Conservation (phyloP, 2,113 vertebrate genomes). For the Saguinus imperator region DNA sequence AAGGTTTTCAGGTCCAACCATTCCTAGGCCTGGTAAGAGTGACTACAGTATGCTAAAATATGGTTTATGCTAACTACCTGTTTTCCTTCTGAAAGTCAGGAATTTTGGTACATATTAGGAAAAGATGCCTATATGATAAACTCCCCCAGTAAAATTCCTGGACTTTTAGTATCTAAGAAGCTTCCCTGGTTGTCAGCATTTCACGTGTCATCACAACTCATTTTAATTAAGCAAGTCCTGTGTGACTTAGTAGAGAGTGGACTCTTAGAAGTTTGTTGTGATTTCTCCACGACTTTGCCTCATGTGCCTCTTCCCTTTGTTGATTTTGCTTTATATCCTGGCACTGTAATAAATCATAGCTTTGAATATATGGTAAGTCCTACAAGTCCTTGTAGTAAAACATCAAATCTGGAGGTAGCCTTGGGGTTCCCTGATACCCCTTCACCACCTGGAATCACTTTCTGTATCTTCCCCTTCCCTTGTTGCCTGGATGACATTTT, state of each 20-base stretch:
- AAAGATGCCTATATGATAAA: neutral
- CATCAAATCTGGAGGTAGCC: neutral
- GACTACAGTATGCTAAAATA: neutral
- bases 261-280: neutral
- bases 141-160: neutral
- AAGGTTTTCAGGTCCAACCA: neutral
- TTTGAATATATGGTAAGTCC: neutral
- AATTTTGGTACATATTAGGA: neutral
- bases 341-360: neutral
- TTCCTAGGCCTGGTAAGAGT: neutral
- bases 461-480: neutral
- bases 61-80: neutral
- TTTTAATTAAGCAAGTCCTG: neutral
- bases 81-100: neutral
- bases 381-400: neutral
- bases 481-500: neutral
- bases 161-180: neutral
- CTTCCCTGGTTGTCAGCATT: neutral
- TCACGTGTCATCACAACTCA: neutral
- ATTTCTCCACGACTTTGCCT: neutral
- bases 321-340: neutral
- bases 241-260: neutral
- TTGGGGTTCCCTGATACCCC: accelerated
- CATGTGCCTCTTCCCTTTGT: neutral
- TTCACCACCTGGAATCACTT: neutral